phyloP scores from a whole-genome alignment of 2,888 invertebrate genomes.

The Oligia strigilis region DNA sequence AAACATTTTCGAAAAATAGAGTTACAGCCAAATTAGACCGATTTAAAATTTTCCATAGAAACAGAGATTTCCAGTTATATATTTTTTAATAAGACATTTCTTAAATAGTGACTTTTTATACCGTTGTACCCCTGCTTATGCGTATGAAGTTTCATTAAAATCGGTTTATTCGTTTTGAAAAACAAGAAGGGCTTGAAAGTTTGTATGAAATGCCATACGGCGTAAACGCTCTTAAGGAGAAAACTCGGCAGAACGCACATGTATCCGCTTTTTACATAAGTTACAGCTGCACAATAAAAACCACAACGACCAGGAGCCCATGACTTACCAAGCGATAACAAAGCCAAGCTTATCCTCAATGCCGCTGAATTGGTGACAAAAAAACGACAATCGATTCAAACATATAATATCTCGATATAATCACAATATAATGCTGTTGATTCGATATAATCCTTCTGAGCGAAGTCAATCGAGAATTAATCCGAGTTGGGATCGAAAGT shows the following conservation, averaged over 20 bases:
- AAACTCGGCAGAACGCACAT: neutral
- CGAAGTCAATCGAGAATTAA: constrained; percentile 55
- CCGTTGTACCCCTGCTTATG: no score
- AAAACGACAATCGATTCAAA: constrained; percentile 37
- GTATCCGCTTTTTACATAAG: neutral
- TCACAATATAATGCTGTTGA: constrained; percentile 45
- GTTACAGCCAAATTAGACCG: no score
- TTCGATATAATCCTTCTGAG: constrained; percentile 46
- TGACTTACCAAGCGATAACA: constrained; percentile 10
- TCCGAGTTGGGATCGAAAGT: constrained; percentile 19
- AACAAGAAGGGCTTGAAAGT: no score
- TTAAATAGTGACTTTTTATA: no score
- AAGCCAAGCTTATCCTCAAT: constrained; percentile 24
- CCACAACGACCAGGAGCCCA: neutral
- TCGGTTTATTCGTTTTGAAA: no score
- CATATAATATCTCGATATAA: constrained; percentile 37
- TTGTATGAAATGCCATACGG: no score
- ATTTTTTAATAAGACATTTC: no score
- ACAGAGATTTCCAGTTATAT: no score
- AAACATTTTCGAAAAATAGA: no score
- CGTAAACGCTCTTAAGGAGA: neutral
- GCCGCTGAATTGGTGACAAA: constrained; percentile 26
- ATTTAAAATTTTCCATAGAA: no score
- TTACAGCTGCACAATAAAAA: neutral
- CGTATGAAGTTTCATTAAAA: no score